Conservation (phyloP, 2,113 vertebrate genomes). For the cattle (Bos taurus) region ARS-UCD2.0 NC_037341.1:82355001-82355500, state of each 20-base stretch:
- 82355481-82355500: no score
- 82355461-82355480: no score
- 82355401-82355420: no score
- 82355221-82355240: neutral
- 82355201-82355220: neutral
- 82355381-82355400: no score
- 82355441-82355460: no score
- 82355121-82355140: neutral
- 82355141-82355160: neutral
- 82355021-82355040: neutral
- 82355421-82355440: no score
- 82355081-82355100: neutral
- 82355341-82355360: neutral
- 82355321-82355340: neutral
- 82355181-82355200: neutral
- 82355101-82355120: neutral
- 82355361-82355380: neutral
- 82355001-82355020: neutral
- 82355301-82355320: neutral
- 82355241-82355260: neutral
- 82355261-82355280: neutral
- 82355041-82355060: neutral
- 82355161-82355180: neutral
- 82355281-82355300: neutral
- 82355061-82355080: neutral